phyloP scores from a whole-genome alignment of 92 coral and sea anemone genomes.

The Palythoa grandis region DNA sequence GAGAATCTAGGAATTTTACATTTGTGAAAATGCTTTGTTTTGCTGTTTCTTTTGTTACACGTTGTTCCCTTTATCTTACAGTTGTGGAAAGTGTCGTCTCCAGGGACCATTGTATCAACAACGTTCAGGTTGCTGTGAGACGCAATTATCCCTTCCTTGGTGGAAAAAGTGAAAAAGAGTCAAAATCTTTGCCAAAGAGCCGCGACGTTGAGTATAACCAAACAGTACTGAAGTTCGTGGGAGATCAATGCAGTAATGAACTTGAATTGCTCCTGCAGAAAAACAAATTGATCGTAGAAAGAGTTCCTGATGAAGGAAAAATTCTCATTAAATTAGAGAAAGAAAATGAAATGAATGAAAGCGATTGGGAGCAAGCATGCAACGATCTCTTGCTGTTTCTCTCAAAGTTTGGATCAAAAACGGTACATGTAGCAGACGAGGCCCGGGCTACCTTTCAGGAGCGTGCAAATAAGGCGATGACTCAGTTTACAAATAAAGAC shows the following conservation, averaged over 20 bases:
- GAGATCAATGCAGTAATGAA: background rate
- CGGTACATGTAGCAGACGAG: background rate
- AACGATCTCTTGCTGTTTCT: constrained; percentile 12
- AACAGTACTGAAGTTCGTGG: constrained; percentile 13
- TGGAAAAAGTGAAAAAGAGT: background rate
- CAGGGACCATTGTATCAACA: constrained; percentile 8
- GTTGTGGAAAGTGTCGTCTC: constrained; percentile 15
- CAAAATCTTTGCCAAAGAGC: constrained; percentile 3
- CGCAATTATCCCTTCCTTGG: constrained; percentile 11
- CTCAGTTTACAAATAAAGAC: constrained; percentile 4
- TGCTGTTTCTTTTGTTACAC: no score
- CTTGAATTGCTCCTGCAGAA: background rate
- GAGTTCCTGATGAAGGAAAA: background rate
- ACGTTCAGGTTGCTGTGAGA: background rate
- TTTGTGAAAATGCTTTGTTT: no score
- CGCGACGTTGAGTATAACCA: constrained; percentile 19
- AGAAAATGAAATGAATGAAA: background rate
- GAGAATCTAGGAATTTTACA: no score
- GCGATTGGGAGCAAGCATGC: constrained; percentile 1
- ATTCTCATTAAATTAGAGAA: background rate
- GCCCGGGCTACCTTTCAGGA: background rate
- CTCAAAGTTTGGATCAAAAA: constrained; percentile 5
- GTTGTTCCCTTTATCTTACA: background rate
- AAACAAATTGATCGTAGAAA: background rate
- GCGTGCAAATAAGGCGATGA: background rate